Percentiles rank a stretch among this genome's conserved stretches.
Evolutionary conservation across 1,140 invertebrate genomes (phyloP).

Genomic region (Tribolium madens): DNA sequence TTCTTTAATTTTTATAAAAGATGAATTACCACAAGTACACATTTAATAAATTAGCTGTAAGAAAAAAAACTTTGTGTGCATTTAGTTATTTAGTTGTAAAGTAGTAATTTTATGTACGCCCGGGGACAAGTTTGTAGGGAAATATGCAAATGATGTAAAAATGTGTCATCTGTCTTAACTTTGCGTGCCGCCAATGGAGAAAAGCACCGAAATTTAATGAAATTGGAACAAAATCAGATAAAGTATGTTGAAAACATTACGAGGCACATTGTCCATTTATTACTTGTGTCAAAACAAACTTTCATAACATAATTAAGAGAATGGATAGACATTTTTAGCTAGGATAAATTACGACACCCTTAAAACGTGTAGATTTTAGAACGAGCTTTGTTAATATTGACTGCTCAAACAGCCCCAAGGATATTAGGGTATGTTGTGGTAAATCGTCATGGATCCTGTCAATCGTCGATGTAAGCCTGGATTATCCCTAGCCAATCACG

Average conservation of each 20-base stretch:
- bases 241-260: conserved; percentile 43
- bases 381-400: conserved; percentile 4
- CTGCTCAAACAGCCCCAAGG: conserved; percentile 21
- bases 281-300: conserved; percentile 39
- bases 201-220: conserved; percentile 40
- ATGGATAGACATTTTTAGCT: conserved; percentile 16
- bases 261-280: conserved; percentile 36
- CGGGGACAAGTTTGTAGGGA: conserved; percentile 14
- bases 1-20: too few relatives aligned
- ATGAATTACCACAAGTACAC: too few relatives aligned
- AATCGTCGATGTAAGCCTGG: conserved; percentile 61
- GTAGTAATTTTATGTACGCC: conserved; percentile 29
- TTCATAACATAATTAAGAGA: conserved; percentile 34
- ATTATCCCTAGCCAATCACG: conserved; percentile 64
- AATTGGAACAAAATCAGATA: conserved; percentile 45
- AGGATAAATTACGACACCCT: neutral
- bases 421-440: conserved; percentile 45
- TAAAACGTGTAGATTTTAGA: neutral
- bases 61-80: too few relatives aligned
- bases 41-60: too few relatives aligned
- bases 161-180: conserved; percentile 25
- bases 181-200: conserved; percentile 6
- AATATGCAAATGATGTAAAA: conserved; percentile 35
- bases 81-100: conserved; percentile 40
- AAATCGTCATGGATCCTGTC: conserved; percentile 59